Evolutionary conservation across 2,113 vertebrate genomes (phyloP).

Genomic region (Pelecanus crispus): DNA sequence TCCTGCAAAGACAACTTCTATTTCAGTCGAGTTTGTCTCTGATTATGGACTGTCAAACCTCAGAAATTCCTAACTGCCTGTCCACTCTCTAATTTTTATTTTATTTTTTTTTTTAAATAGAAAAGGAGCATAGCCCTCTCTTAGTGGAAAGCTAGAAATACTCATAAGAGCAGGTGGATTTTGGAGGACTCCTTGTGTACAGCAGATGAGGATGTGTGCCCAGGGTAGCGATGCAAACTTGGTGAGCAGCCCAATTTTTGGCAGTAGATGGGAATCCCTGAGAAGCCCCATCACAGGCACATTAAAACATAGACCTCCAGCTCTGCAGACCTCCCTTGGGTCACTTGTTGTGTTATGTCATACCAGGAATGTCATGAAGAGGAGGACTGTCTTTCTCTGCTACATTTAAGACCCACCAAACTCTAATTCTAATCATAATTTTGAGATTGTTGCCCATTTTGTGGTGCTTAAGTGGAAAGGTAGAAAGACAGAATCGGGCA

Average conservation of each 20-base stretch:
- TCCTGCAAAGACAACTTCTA: not conserved
- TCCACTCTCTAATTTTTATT: not conserved
- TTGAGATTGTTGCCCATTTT: not conserved
- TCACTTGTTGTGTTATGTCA: not conserved
- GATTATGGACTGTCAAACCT: slow-evolving; percentile 11
- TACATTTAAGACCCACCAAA: not conserved
- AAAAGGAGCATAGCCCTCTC: not conserved
- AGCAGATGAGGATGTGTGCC: not conserved
- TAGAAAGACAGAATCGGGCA: not conserved
- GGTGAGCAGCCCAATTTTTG: not conserved
- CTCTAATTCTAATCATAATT: not conserved
- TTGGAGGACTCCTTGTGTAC: not conserved
- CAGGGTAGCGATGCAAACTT: not conserved
- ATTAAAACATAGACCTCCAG: not conserved
- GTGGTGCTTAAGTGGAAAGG: not conserved
- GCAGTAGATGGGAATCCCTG: not conserved
- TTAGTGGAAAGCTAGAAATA: not conserved
- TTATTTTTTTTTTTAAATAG: not conserved
- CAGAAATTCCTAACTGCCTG: not conserved
- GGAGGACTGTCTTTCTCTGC: not conserved
- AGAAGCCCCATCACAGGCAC: not conserved
- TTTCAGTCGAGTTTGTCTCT: not conserved
- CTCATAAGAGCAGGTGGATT: not conserved
- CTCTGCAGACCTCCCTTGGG: not conserved
- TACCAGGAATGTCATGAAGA: not conserved